Base-by-base conservation (phyloP, 1,140 invertebrate genomes). In the Bombus picipes region DNA sequence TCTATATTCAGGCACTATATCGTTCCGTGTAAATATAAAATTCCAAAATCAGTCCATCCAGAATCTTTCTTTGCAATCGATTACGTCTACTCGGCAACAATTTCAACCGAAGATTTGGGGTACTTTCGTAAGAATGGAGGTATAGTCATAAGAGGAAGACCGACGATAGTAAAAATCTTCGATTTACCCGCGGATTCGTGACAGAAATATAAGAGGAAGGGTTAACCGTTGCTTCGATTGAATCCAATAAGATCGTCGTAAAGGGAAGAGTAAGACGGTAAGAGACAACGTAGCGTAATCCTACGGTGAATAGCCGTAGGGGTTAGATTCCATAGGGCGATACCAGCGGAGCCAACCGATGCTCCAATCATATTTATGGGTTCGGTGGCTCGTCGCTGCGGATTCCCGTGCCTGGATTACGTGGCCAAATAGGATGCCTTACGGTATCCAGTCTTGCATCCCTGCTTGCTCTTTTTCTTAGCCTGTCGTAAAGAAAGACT, bases 311-410 rank as follows among this genome's bases (percentile, higher is more conserved):
- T 93, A 90, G 90, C 89, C 88, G 80, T 87, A 87, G 85, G 90
- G 92, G 87, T 89, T 91, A 91, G 89, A 82, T 79, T 89, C 78
- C 80, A 71, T 87, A 77, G 87, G 90, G 74, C 81, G 89, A 92
- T 88, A 83, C 78, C 68, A 86, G 34, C 71, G 43, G 62, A 83
- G 47, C 85, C 82, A 78, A 88, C 82, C 93, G 92, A 91, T 92
- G 90, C 91, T 91, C 93, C 92, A 94, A 95, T 95, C 93, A 94
- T 95, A 94, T 95, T 95, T 95, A 94, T 94, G 92, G 92, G 84
- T 80, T 89, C 87, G 74, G 81, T 83, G 87, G 78, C 72, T 91
- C 88, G 89, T 76, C 75, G 71, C 70, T 85, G 70, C 53, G 73
- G 87, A 90, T 90, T 81, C 76, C 76, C 28, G 76, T 81, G 72